Evolutionary conservation across 2,888 invertebrate species (phyloP).

Genomic region (Gastracanthus pulcherrimus): DNA sequence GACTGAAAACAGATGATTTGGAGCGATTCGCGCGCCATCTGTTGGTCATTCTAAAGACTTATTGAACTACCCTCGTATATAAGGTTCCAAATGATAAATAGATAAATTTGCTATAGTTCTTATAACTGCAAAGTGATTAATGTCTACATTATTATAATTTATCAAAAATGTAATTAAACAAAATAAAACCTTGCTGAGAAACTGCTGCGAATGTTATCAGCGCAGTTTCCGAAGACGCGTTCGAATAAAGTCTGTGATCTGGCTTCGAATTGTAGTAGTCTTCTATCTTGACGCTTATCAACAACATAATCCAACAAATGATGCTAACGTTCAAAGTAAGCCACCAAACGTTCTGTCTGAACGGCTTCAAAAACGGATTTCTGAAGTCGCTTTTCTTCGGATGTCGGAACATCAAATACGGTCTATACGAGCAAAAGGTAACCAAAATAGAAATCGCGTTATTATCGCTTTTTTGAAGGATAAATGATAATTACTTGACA

Average conservation of each 20-base stretch:
- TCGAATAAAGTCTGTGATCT: slow-evolving; percentile 56
- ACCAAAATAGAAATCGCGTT: background rate
- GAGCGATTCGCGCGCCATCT: no score
- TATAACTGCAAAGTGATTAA: no score
- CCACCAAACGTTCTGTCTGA: slow-evolving; percentile 81
- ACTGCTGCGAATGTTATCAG: slow-evolving; percentile 77
- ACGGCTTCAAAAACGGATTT: slow-evolving; percentile 83
- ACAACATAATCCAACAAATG: slow-evolving; percentile 63
- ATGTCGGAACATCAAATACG: slow-evolving; percentile 84
- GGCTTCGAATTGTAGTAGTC: slow-evolving; percentile 53
- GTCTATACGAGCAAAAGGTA: slow-evolving; percentile 76
- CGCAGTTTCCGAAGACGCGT: slow-evolving; percentile 65
- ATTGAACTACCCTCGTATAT: no score
- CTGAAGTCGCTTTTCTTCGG: slow-evolving; percentile 82
- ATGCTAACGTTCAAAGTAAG: slow-evolving; percentile 75
- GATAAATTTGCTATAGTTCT: no score
- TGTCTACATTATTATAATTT: no score
- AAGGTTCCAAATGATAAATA: no score
- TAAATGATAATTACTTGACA: slow-evolving; percentile 78
- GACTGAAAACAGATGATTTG: no score
- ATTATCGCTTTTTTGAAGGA: background rate
- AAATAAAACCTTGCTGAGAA: slow-evolving; percentile 76
- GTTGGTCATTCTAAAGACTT: no score
- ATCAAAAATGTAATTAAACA: slow-evolving; percentile 10
- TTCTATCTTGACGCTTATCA: slow-evolving; percentile 61